A percentile compares a stretch with the other conserved stretches of the same genome.
Evolutionary conservation across 1,140 invertebrate genomes (phyloP).

Genomic region (Drosophila murphyi): DNA sequence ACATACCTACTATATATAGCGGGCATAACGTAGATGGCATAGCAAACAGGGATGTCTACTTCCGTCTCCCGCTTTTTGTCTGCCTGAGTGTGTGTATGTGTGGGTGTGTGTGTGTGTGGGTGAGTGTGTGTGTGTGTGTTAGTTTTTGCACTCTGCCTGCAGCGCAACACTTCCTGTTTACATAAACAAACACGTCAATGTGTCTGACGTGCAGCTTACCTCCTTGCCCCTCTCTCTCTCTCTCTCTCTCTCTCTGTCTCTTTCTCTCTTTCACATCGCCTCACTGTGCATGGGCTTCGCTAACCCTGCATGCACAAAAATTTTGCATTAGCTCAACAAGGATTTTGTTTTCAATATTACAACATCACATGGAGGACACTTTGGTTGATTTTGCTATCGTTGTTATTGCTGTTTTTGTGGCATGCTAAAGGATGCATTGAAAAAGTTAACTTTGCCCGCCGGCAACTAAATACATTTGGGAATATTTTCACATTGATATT

Average conservation of each 20-base stretch:
- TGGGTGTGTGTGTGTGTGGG: no score
- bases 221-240: neutral
- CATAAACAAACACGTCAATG: conserved; percentile 77
- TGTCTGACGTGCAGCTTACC: conserved; percentile 54
- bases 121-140: conserved; percentile 30
- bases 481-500: conserved; percentile 31
- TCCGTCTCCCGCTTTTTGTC: conserved; percentile 51
- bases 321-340: conserved; percentile 71
- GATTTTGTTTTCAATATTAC: conserved; percentile 66
- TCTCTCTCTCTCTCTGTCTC: neutral
- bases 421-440: conserved; percentile 10
- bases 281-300: neutral
- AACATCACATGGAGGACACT: conserved; percentile 35
- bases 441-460: conserved; percentile 32
- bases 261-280: neutral
- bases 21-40: conserved; percentile 1
- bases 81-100: conserved; percentile 29
- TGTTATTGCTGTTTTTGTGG: conserved; percentile 9
- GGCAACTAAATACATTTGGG: conserved; percentile 22
- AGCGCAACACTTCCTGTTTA: conserved; percentile 79
- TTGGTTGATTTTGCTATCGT: conserved; percentile 1
- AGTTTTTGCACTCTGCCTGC: conserved; percentile 50
- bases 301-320: conserved; percentile 39
- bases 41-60: conserved; percentile 45
- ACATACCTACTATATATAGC: neutral